Conservation (phyloP, 2,797 vertebrate genomes). For the Botia almorhae region DNA sequence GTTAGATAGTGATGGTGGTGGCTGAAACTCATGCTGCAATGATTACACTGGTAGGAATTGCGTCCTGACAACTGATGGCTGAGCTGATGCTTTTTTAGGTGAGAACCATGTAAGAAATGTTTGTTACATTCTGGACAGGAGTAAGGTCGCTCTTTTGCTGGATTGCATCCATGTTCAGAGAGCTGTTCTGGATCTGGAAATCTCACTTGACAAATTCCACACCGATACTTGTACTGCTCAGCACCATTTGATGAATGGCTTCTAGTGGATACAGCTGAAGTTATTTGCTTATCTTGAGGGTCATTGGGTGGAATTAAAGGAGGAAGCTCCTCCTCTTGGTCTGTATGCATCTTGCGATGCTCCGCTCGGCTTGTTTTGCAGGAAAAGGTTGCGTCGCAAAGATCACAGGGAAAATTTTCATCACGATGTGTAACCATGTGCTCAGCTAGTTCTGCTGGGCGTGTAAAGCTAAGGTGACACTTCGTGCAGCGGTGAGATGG, state of each 20-base stretch:
- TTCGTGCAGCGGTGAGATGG: constrained; percentile 77
- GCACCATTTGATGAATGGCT: constrained; percentile 5
- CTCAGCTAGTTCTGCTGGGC: constrained; percentile 73
- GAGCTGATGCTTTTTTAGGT: constrained; percentile 77
- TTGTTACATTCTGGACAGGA: constrained; percentile 75
- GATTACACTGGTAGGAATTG: constrained; percentile 71
- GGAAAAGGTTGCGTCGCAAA: constrained; percentile 77
- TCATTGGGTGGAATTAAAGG: constrained; percentile 52
- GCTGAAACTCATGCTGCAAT: constrained; percentile 72
- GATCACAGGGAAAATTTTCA: constrained; percentile 83
- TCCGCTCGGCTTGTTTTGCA: constrained; percentile 79
- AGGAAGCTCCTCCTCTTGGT: constrained; percentile 47
- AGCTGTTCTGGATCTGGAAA: constrained; percentile 77
- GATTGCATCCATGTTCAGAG: constrained; percentile 77
- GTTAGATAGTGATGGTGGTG: constrained; percentile 68
- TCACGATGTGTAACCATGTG: constrained; percentile 79
- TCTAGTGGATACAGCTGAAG: constrained; percentile 10
- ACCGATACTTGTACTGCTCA: constrained; percentile 73
- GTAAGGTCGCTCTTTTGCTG: constrained; percentile 72
- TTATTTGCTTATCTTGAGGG: constrained; percentile 35
- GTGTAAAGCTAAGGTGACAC: constrained; percentile 77
- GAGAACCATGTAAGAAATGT: constrained; percentile 78
- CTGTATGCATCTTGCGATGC: constrained; percentile 77
- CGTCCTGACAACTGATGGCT: constrained; percentile 66
- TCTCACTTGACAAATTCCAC: constrained; percentile 72